Evolutionary conservation across 2,888 invertebrate genomes (phyloP).

Genomic region (Capitulum mitella): DNA sequence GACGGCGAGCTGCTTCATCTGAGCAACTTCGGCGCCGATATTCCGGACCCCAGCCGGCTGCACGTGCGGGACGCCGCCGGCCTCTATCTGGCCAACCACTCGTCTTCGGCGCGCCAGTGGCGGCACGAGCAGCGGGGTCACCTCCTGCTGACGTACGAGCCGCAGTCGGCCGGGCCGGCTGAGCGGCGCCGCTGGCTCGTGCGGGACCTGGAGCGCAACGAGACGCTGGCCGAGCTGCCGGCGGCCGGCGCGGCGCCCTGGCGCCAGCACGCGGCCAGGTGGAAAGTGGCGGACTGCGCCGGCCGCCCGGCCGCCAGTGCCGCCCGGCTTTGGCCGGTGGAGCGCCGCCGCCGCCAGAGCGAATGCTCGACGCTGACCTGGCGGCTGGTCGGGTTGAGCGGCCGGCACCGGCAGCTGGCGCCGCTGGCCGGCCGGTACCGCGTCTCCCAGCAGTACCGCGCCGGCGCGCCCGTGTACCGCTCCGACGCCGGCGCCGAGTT

Average conservation of each 20-base stretch:
- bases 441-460: neutral
- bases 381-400: neutral
- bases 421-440: neutral
- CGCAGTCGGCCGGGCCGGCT: neutral
- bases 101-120: neutral
- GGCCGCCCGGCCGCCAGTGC: neutral
- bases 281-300: neutral
- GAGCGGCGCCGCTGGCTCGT: neutral
- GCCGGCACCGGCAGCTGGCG: neutral
- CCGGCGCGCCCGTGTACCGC: constrained; percentile 11
- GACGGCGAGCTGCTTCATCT: neutral
- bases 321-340: neutral
- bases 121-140: neutral
- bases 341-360: neutral
- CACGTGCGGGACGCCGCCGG: neutral
- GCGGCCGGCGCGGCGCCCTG: neutral
- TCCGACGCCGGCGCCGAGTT: neutral
- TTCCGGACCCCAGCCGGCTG: neutral
- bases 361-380: neutral
- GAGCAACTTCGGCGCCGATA: neutral
- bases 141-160: neutral
- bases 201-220: neutral
- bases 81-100: neutral
- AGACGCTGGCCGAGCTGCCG: neutral
- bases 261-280: neutral